Evolutionary conservation across 2,797 vertebrate genomes (phyloP), one percentile per base, ranked within the genome.

Genomic region (Helicolenus hilgendorfi): DNA sequence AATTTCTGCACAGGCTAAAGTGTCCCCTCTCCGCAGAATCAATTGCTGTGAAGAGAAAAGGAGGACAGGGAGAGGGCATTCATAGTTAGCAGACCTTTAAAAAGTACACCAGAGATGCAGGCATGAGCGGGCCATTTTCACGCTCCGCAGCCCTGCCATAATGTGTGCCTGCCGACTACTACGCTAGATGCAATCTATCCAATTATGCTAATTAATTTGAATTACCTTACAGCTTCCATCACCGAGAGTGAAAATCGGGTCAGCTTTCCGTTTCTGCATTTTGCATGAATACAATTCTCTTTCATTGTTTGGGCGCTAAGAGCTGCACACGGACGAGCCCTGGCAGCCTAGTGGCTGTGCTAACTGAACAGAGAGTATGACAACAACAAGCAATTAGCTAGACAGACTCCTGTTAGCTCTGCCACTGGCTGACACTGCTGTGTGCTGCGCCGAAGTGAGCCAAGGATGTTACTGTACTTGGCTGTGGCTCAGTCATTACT

Each of bases 21-120:
- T 91, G 88, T 94, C 88, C 92, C 93, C 93, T 92, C 92, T 93
- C 92, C 86, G 81, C 90, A 93, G 85, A 96, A 96, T 96, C 95
- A 96, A 96, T 95, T 94, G 94, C 93, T 95, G 94, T 96, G 94
- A 91, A 96, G 92, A 93, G 92, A 95, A 92, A 94, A 93, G 90
- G 94, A 95, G 91, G 89, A 90, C 86, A 90, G 85, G 80, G 88
- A 89, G 92, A 94, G 93, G 93, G 80, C 95, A 94, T 92, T 94
- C 90, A 76, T 84, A 94, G 94, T 94, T 92, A 96, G 91, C 90
- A 90, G 92, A 95, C 94, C 93, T 95, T 94, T 94, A 89, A 96
- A 94, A 91, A 90, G 94, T 89, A 88, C 93, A 89, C 88, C 85
- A 89, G 91, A 93, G 94, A 95, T 90, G 89, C 84, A 83, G 84